Base-by-base conservation (phyloP, 2,888 invertebrate species). In the Scaptodrosophila latifasciaeformis region DNA sequence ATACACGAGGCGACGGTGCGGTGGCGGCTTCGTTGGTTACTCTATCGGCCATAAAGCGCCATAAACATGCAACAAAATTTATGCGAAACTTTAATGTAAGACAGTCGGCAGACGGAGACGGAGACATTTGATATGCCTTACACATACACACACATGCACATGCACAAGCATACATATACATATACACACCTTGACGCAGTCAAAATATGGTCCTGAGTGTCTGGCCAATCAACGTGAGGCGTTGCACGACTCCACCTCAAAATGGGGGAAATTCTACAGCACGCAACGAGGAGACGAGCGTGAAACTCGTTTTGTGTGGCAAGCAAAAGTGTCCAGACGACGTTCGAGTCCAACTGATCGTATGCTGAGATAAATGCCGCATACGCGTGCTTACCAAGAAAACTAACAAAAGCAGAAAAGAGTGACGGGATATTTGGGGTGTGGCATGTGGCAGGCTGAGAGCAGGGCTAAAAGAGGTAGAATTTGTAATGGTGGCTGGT, bases 11-110 rank as follows among this genome's bases (percentile, higher is more conserved):
- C 19, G 13, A 51, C 30, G 49, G 50, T 37, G 24, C 24, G 24
- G 24, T 24, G 24, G 24, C 24, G 24, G 24, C 7, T 3, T 3
- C 24, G 7, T n/a, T 7, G 24, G 24, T 7, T 3, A 24, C 24
- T n/a, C n/a, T n/a, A 24, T 37, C 44, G 61, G 59, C 59, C 64
- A 65, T 72, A 68, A 72, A 75, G 64, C 46, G 64, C 48, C 59
- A 42, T 62, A 62, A 67, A 62, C 79, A 79, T 80, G 81, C 81
- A 81, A 81, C 80, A 81, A 81, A 77, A 79, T 79, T 80, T 81
- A 81, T 79, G 80, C 67, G 75, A 71, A 70, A 59, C 75, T 64
- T 59, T 70, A 80, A 80, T 68, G 71, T 72, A 61, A 62, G 57
- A 55, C 68, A 70, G 60, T 63, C 55, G 54, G 52, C 31, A 45